These are phyloP conservation scores for Microtus pennsylvanicus DNA, from an alignment of 2,113 vertebrate genomes.

Conservation along the genomic window DNA sequence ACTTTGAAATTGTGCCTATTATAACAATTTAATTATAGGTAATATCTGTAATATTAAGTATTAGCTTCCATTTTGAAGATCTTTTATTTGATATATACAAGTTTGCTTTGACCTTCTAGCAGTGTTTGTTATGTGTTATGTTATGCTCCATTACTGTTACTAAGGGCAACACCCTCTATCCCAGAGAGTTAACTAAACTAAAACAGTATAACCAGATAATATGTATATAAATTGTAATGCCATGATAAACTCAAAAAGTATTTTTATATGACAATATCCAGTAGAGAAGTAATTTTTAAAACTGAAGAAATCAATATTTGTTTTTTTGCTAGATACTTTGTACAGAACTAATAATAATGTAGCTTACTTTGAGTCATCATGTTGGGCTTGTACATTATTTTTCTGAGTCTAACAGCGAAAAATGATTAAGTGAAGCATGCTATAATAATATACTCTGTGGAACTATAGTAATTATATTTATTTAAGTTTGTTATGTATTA, in stretches of 20 bases:
- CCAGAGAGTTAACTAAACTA: background rate
- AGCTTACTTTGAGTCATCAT: background rate
- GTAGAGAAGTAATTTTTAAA: background rate
- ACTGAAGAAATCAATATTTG: background rate
- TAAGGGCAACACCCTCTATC: background rate
- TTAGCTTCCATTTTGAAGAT: background rate
- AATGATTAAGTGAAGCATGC: too few species aligned
- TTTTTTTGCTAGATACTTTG: background rate
- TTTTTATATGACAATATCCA: background rate
- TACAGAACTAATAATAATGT: background rate
- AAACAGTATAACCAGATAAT: background rate
- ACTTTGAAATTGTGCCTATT: constrained; percentile 17
- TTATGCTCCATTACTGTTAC: background rate
- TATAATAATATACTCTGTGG: background rate
- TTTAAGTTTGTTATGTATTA: background rate
- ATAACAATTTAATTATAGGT: constrained; percentile 23
- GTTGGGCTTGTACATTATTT: background rate
- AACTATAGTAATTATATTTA: background rate
- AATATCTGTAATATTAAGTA: background rate
- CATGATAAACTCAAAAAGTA: background rate
- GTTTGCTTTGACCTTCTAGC: constrained; percentile 18
- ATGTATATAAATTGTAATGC: background rate
- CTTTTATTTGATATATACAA: background rate
- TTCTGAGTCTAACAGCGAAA: background rate
- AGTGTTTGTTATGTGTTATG: background rate